Evolutionary conservation across 2,113 vertebrate genomes (phyloP).

Genomic region (Columba janthina): DNA sequence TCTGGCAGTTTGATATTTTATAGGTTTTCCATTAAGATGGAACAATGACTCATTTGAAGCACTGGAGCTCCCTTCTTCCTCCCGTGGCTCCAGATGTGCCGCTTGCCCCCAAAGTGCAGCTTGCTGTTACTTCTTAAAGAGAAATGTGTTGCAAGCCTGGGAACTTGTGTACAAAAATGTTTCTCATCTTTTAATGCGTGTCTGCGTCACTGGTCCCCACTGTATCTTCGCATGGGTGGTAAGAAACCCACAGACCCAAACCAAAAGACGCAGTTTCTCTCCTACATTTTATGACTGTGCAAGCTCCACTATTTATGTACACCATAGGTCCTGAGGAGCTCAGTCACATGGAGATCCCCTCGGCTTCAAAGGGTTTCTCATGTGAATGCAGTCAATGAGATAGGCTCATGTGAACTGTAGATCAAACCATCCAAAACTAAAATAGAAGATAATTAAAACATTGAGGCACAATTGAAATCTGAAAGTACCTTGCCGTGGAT

Average conservation of each 20-base stretch:
- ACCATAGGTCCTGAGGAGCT: background rate
- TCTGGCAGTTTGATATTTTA: slow-evolving; percentile 32
- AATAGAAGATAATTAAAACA: slow-evolving; percentile 24
- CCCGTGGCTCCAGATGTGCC: background rate
- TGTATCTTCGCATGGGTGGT: background rate
- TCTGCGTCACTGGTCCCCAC: fast-evolving
- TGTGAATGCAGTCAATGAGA: background rate
- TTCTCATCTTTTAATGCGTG: background rate
- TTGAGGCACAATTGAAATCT: background rate
- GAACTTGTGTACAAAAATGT: background rate
- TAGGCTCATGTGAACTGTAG: background rate
- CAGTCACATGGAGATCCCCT: background rate
- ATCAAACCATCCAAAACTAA: background rate
- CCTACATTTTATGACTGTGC: background rate
- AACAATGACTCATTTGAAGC: slow-evolving; percentile 14
- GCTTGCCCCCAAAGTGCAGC: background rate
- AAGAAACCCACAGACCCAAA: background rate
- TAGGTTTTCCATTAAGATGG: slow-evolving; percentile 34
- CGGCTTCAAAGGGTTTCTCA: background rate
- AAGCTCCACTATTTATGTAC: background rate
- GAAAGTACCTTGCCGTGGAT: background rate
- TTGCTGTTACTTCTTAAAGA: background rate
- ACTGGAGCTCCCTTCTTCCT: background rate
- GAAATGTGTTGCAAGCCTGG: background rate
- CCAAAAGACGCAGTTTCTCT: background rate